Conservation (phyloP, 2,888 invertebrate genomes). For the Lepidocyrtinus sp. region DNA sequence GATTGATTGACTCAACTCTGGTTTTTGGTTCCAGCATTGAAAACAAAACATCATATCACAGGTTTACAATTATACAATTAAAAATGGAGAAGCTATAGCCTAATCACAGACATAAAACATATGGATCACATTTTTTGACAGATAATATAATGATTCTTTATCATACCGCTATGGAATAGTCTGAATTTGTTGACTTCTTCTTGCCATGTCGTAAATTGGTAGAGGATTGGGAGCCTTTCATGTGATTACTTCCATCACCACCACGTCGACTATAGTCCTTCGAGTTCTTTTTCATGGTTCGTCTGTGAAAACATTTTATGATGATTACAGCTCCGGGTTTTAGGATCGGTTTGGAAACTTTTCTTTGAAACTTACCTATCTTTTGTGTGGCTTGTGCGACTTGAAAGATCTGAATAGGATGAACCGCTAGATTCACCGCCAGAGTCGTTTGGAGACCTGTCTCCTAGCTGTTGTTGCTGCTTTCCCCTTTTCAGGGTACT, state of each 20-base stretch:
- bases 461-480: not conserved
- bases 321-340: not conserved
- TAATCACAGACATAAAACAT: too few species aligned
- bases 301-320: not conserved
- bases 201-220: conserved; percentile 51
- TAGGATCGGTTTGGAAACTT: not conserved
- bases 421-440: too few species aligned
- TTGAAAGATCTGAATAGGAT: conserved; percentile 31
- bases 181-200: conserved; percentile 46
- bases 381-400: conserved; percentile 37
- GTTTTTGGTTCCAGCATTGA: too few species aligned
- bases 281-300: conserved; percentile 32
- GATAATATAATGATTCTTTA: too few species aligned
- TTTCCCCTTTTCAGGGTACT: conserved; percentile 17
- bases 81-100: too few species aligned
- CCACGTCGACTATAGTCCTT: conserved; percentile 28
- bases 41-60: too few species aligned
- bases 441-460: conserved; percentile 23
- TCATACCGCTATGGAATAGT: conserved; percentile 66
- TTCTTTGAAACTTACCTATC: conserved; percentile 29
- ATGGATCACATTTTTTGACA: too few species aligned
- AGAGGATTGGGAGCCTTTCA: conserved; percentile 37
- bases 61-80: too few species aligned
- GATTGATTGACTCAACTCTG: too few species aligned
- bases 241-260: conserved; percentile 26